Evolutionary conservation across 2,113 vertebrate species (phyloP), one percentile per base, ranked within the genome.

Genomic region (Sula dactylatra): DNA sequence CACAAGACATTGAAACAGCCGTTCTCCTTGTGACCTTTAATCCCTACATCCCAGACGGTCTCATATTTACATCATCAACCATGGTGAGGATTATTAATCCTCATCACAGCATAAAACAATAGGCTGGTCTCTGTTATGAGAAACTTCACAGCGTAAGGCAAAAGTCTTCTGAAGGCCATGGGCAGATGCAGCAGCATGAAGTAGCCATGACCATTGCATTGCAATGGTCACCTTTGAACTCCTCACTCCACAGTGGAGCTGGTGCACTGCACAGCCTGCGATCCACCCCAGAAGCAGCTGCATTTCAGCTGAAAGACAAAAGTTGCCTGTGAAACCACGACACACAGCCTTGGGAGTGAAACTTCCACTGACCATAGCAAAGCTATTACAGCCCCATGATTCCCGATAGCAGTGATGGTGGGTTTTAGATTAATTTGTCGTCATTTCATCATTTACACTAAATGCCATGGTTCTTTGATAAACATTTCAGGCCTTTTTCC

Each of bases 401-500:
- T 91, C 58, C 84, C 2, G 10, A 95, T 77, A 91, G 83, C 3
- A 0, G 58, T 3, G 0, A 77, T 82, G 77, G 88, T 67, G 61
- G 86, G 56, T 0, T 70, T 94, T 67, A 93, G 92, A 95, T 96
- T 96, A 95, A 97, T 97, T 94, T 89, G 73, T 91, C 4, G 0
- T 94, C 95, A 80, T 95, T 95, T 77, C 84, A 95, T 93, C 81
- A 97, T 95, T 97, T 97, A 94, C 82, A 73, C 86, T 91, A 88
- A 95, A 96, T 55, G 81, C 73, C 32, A 27, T 85, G 62, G 55
- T 27, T 87, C 95, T 93, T 94, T 94, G 94, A 97, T 97, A 97
- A 97, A 97, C 95, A 97, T 97, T 96, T 97, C 94, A 95, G 92
- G 96, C 90, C 87, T 88, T 96, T 95, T 95, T 90, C 96, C 96